phyloP scores from a whole-genome alignment of 2,888 invertebrate genomes.

The Habroteleia sp. region DNA sequence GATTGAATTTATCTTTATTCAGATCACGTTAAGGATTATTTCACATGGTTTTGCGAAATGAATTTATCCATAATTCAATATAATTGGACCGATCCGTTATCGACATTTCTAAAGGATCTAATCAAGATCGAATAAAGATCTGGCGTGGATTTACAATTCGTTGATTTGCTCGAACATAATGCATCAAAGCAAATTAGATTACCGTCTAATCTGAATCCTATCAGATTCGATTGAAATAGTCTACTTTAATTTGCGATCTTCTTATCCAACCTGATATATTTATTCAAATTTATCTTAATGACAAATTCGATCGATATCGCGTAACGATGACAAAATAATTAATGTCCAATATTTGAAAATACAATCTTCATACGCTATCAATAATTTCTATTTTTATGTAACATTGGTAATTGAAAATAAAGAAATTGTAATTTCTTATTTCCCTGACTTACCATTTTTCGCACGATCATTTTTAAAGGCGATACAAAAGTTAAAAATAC shows the following conservation, averaged over 20 bases:
- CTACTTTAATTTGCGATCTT: neutral
- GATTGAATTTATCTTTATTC: conserved; percentile 12
- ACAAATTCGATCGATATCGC: conserved; percentile 3
- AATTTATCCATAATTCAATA: conserved; percentile 25
- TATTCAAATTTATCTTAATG: conserved; percentile 1
- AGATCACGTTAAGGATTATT: conserved; percentile 8
- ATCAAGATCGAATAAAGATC: neutral
- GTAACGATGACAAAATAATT: too few relatives aligned
- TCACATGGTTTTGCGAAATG: conserved; percentile 22
- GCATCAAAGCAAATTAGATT: too few relatives aligned
- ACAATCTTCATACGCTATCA: neutral
- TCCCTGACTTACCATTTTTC: too few relatives aligned
- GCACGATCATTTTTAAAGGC: too few relatives aligned
- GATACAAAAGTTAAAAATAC: too few relatives aligned
- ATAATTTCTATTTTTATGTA: too few relatives aligned
- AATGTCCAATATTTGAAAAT: too few relatives aligned
- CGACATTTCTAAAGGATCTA: conserved; percentile 5
- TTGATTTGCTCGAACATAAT: neutral
- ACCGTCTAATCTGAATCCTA: conserved; percentile 7
- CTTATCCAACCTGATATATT: too few relatives aligned
- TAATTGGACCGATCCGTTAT: conserved; percentile 18
- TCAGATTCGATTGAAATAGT: neutral
- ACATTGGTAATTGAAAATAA: too few relatives aligned
- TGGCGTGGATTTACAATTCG: neutral
- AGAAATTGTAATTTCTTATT: too few relatives aligned